A percentile compares a stretch with the other conserved stretches of the same genome.
Conservation (phyloP, 2,797 vertebrate species). For the Ceyx erithaca region DNA sequence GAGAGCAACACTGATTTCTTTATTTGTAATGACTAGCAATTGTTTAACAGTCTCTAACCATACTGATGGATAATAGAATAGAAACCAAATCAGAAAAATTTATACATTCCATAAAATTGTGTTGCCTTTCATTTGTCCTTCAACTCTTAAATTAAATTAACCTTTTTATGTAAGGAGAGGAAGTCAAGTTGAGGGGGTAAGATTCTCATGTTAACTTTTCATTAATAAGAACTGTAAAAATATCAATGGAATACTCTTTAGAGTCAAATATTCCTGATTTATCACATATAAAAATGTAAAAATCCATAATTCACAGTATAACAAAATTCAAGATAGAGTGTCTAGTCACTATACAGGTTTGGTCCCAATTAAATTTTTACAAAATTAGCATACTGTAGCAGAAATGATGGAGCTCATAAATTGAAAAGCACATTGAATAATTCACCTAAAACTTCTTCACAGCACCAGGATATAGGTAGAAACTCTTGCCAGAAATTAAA, state of each 20-base stretch:
- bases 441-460: neutral
- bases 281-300: neutral
- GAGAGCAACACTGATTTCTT: neutral
- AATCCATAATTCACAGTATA: neutral
- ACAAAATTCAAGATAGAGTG: neutral
- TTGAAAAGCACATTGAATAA: neutral
- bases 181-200: neutral
- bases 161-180: neutral
- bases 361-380: neutral
- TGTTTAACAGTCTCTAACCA: neutral
- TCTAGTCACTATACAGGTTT: neutral
- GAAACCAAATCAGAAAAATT: neutral
- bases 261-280: neutral
- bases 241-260: neutral
- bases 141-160: neutral
- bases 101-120: neutral
- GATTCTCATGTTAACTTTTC: neutral
- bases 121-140: neutral
- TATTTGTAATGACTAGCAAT: neutral
- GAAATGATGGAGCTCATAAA: neutral
- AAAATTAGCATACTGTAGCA: neutral
- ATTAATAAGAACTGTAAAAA: neutral
- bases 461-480: neutral
- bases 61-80: neutral
- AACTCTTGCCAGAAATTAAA: neutral